Percentiles rank a stretch among this genome's conserved stretches.
Evolutionary conservation across 1,140 invertebrate species (phyloP).

Genomic region (Macrotrachela quadricornifera): DNA sequence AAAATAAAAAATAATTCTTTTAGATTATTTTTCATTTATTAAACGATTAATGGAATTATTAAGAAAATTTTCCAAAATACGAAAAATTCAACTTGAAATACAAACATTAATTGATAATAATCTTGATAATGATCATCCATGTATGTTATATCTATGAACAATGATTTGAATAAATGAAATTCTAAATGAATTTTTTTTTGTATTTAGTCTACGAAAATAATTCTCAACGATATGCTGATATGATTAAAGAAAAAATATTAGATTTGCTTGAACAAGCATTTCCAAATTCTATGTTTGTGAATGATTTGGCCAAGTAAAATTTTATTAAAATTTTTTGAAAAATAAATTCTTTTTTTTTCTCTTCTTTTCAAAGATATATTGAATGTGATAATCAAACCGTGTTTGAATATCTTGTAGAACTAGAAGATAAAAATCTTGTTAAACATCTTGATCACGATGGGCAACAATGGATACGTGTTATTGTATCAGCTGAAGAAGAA

Average conservation of each 20-base stretch:
- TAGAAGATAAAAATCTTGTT: conserved; percentile 61
- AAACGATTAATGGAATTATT: too few species aligned
- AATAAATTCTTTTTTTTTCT: too few species aligned
- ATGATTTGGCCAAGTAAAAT: conserved; percentile 66
- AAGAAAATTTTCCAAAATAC: too few species aligned
- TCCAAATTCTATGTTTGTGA: conserved; percentile 74
- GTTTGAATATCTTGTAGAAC: conserved; percentile 49
- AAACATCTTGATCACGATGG: conserved; percentile 59
- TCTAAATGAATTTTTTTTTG: too few species aligned
- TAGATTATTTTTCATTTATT: too few species aligned
- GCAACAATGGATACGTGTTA: conserved; percentile 29
- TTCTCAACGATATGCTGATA: conserved; percentile 18
- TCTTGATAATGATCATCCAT: too few species aligned
- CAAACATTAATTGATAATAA: too few species aligned
- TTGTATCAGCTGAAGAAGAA: conserved; percentile 25
- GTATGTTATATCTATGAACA: too few species aligned
- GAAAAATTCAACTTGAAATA: too few species aligned
- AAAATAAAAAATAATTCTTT: too few species aligned
- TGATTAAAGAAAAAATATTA: conserved; percentile 54
- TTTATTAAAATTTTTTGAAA: too few species aligned
- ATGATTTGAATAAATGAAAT: too few species aligned
- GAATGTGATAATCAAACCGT: conserved; percentile 35
- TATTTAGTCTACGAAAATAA: conserved; percentile 15
- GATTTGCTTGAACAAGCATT: conserved; percentile 88
- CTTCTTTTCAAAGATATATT: conserved; percentile 16